Conservation (phyloP, 2,113 vertebrate genomes). For the Chaenocephalus aceratus region DNA sequence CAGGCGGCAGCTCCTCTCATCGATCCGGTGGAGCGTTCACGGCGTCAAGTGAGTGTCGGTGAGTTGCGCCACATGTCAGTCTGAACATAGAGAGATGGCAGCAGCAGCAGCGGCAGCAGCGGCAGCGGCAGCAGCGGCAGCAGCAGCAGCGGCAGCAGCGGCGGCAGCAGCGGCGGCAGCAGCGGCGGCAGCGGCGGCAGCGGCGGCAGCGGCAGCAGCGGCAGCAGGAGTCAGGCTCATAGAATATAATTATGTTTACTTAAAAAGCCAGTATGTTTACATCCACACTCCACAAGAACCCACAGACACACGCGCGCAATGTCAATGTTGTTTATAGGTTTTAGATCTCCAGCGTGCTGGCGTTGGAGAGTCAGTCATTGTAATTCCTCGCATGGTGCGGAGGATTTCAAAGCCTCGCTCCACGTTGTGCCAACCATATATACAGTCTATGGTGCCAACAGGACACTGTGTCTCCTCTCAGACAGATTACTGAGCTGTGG, state of each 20-base stretch:
- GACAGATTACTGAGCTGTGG: no score
- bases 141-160: no score
- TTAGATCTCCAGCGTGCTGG: background rate
- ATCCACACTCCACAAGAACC: background rate
- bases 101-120: background rate
- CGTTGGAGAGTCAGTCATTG: background rate
- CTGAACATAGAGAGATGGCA: background rate
- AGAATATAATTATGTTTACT: background rate
- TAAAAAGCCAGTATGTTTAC: no score
- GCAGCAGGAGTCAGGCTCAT: background rate
- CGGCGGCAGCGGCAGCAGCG: no score
- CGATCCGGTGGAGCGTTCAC: background rate
- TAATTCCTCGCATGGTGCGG: background rate
- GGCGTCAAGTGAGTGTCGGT: background rate
- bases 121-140: no score
- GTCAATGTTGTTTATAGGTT: background rate
- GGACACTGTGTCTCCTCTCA: no score
- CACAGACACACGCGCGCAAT: background rate
- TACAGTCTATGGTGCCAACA: no score
- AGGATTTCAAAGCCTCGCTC: background rate
- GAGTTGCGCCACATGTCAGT: background rate
- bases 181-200: no score
- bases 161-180: background rate
- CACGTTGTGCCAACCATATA: no score
- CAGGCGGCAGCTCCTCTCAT: background rate